These are phyloP conservation scores for Sisyra terminalis DNA, from an alignment of 2,888 invertebrate species.

Conservation along the genomic window DNA sequence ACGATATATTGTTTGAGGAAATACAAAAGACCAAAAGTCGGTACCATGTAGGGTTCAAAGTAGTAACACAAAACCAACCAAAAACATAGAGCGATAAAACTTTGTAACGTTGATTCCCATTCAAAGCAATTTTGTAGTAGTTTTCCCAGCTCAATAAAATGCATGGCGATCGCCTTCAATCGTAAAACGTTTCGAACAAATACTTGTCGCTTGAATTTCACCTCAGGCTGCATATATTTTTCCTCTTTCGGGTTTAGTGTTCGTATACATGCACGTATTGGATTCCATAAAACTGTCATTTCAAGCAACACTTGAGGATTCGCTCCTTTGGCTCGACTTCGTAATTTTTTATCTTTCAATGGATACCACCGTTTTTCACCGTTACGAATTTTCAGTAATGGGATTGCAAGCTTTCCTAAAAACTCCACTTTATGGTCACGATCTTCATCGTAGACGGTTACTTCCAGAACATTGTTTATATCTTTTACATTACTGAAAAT, in stretches of 20 bases:
- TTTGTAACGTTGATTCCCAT: slow-evolving; percentile 85
- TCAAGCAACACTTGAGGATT: slow-evolving; percentile 82
- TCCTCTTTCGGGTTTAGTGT: slow-evolving; percentile 91
- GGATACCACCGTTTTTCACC: slow-evolving; percentile 93
- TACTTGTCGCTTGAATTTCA: slow-evolving; percentile 88
- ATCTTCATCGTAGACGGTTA: slow-evolving; percentile 96
- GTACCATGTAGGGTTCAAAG: slow-evolving; percentile 92
- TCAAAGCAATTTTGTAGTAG: slow-evolving; percentile 92
- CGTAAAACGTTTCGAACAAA: slow-evolving; percentile 89
- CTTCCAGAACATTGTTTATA: slow-evolving; percentile 82
- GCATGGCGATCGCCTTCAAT: slow-evolving; percentile 75
- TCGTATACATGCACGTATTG: slow-evolving; percentile 75
- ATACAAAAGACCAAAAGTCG: slow-evolving; percentile 61
- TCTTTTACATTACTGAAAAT: slow-evolving; percentile 73
- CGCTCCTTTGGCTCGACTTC: slow-evolving; percentile 79
- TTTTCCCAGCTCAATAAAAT: slow-evolving; percentile 76
- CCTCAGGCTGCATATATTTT: slow-evolving; percentile 87
- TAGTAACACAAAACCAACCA: slow-evolving; percentile 85
- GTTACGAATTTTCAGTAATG: slow-evolving; percentile 68
- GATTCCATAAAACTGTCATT: slow-evolving; percentile 84
- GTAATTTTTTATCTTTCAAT: slow-evolving; percentile 87
- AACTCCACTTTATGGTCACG: slow-evolving; percentile 97
- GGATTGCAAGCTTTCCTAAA: slow-evolving; percentile 81
- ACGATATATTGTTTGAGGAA: slow-evolving; percentile 61
- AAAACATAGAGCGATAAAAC: slow-evolving; percentile 62